These are phyloP conservation scores for Phalacrocorax carbo DNA, from an alignment of 2,113 vertebrate genomes.

Conservation along the genomic window DNA sequence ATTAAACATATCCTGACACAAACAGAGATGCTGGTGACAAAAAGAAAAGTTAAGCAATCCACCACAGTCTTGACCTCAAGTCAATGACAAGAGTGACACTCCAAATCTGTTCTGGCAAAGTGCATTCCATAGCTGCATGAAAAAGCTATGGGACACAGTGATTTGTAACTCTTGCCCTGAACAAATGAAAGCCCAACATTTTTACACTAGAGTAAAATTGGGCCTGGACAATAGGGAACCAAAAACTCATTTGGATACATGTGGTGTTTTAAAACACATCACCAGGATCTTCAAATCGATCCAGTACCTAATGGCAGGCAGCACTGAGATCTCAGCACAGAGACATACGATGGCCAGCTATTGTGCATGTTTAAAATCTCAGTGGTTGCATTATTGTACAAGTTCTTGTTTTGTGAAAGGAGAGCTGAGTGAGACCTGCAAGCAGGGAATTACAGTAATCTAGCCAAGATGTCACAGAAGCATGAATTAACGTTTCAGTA, in stretches of 20 bases:
- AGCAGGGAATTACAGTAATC: constrained; percentile 68
- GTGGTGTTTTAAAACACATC: constrained; percentile 68
- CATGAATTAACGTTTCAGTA: constrained; percentile 62
- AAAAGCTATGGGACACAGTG: constrained; percentile 37
- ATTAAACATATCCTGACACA: constrained; percentile 19
- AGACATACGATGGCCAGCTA: constrained; percentile 6
- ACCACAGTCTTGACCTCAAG: constrained; percentile 64
- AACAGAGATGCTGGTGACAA: background rate
- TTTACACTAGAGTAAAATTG: constrained; percentile 72
- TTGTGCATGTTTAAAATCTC: constrained; percentile 58
- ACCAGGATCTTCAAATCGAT: constrained; percentile 63
- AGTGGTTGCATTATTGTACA: constrained; percentile 6
- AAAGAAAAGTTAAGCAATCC: constrained; percentile 64
- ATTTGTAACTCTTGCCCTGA: constrained; percentile 61
- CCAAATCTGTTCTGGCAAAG: constrained; percentile 55
- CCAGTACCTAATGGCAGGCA: constrained; percentile 38
- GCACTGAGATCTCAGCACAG: constrained; percentile 25
- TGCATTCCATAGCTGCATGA: constrained; percentile 31
- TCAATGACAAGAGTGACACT: constrained; percentile 45
- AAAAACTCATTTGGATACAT: constrained; percentile 78
- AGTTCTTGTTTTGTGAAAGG: constrained; percentile 31
- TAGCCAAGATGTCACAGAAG: constrained; percentile 53
- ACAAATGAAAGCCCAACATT: constrained; percentile 65
- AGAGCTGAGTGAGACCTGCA: constrained; percentile 33
- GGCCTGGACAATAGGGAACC: constrained; percentile 67